Base-by-base conservation (phyloP, 2,113 vertebrate genomes). In the Grallaria varia region DNA sequence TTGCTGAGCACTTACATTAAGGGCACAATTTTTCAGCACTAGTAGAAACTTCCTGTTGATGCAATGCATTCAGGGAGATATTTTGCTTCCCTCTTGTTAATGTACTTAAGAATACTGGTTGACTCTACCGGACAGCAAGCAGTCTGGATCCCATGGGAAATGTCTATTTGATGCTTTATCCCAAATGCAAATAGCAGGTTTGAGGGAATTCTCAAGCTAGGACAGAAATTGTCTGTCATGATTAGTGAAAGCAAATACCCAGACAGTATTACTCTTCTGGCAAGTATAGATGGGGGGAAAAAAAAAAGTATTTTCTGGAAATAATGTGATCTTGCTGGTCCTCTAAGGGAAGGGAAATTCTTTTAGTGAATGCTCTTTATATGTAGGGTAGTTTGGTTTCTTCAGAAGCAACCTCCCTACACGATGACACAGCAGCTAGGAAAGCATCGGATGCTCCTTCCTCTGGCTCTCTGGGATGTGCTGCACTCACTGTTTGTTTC, bases 1-100 rank as follows among this genome's bases (percentile, higher is more conserved):
- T 81, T 91, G 27, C 91, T 95, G 91, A 90, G 89, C 95, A 88
- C 95, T 97, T 97, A 88, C 0, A 94, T 97, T 93, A 97, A 97
- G 91, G 95, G 94, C 95, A 64, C 90, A 86, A 40, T 69, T 94
- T 76, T 87, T 83, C 90, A 95, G 78, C 95, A 56, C 58, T 75
- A 68, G 93, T 72, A 55, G 91, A 66, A 96, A 84, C 60, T 89
- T 93, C 78, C 89, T 96, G 84, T 82, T 91, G 75, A 71, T 76
- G 64, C 85, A 81, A 20, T 63, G 81, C 50, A 58, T 83, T 95
- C 9, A 1, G 68, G 90, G 69, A 77, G 25, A 53, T 75, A 50
- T 75, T 92, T 59, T 86, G 44, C 83, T 75, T 93, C 88, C 72
- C 73, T 76, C n/a, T 78, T 68, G 69, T 62, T 96, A 55, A 92